These are phyloP conservation scores for Machaerirhynchus nigripectus DNA, from an alignment of 2,113 vertebrate species.

Conservation along the genomic window DNA sequence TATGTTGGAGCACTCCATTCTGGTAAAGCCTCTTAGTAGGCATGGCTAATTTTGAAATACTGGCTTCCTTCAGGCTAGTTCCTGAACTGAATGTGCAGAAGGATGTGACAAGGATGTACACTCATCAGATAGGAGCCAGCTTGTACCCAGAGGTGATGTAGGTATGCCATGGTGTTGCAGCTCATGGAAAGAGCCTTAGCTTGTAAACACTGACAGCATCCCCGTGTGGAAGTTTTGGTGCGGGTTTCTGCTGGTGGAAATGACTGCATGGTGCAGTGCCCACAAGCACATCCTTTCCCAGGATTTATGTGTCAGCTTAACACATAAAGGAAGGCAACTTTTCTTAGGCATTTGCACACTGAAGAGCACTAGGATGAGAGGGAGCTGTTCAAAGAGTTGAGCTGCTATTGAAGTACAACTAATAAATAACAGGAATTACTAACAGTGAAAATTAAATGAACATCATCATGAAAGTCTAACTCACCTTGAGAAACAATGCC, in stretches of 20 bases:
- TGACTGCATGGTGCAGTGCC: no score
- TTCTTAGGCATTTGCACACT: background rate
- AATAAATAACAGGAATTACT: background rate
- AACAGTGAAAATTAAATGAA: background rate
- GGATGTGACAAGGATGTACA: background rate
- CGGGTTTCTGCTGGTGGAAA: background rate
- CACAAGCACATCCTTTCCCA: background rate
- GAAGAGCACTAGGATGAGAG: background rate
- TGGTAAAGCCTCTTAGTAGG: background rate
- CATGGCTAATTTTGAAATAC: background rate
- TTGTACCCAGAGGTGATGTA: background rate
- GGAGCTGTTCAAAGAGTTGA: background rate
- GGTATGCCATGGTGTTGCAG: background rate
- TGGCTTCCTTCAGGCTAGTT: background rate
- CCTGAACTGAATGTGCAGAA: background rate
- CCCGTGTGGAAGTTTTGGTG: background rate
- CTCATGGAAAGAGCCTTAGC: background rate
- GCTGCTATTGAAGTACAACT: background rate
- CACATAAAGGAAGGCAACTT: background rate
- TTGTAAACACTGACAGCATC: background rate
- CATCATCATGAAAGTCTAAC: background rate
- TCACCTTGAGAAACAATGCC: slow-evolving; percentile 41
- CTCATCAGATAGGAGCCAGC: fast-evolving
- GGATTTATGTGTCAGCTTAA: background rate
- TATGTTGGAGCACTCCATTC: background rate